These are phyloP conservation scores for Prunella himalayana DNA, from an alignment of 2,113 vertebrate species.

Conservation along the genomic window DNA sequence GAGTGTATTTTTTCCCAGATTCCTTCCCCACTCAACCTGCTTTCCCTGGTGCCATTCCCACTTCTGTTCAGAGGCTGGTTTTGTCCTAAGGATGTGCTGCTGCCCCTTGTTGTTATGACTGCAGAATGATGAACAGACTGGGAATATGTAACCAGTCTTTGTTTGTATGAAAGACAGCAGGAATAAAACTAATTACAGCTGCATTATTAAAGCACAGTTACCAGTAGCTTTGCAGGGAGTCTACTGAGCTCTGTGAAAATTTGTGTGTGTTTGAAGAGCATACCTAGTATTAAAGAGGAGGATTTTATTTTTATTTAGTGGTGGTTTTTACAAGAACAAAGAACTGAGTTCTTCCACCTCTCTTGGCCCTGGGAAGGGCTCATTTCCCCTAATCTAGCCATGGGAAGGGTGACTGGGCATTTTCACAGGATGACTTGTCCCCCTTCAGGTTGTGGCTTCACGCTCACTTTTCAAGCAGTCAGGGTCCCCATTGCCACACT, in stretches of 20 bases:
- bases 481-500: background rate
- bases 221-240: background rate
- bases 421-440: background rate
- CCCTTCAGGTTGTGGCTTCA: background rate
- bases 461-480: background rate
- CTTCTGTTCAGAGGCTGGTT: background rate
- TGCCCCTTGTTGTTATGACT: background rate
- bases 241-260: background rate
- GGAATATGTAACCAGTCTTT: background rate
- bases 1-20: slow-evolving; percentile 1
- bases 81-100: background rate
- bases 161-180: background rate
- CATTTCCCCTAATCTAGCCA: background rate
- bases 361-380: background rate
- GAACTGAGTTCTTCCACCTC: background rate
- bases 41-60: background rate
- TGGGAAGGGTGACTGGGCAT: background rate
- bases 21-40: slow-evolving; percentile 25
- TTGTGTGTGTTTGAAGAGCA: background rate
- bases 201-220: slow-evolving; percentile 7
- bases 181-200: background rate
- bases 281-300: background rate
- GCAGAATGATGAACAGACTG: slow-evolving; percentile 6
- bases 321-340: background rate
- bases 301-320: background rate